Evolutionary conservation across 2,797 vertebrate genomes (phyloP).

Genomic region (Emys orbicularis): DNA sequence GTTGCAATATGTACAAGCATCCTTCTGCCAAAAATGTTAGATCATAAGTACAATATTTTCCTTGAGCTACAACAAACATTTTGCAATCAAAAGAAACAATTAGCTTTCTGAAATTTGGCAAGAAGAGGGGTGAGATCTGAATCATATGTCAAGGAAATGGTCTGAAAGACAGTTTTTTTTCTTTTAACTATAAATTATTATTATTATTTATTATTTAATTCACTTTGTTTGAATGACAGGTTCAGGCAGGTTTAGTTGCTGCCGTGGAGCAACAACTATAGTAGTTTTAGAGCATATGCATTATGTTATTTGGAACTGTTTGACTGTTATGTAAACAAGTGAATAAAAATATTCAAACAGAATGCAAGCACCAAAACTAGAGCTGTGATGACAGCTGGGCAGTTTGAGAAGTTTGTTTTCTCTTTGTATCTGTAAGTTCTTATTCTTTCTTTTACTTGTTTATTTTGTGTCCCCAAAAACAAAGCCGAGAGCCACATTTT

Average conservation of each 20-base stretch:
- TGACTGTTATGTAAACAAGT: conserved; percentile 7
- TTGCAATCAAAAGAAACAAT: neutral
- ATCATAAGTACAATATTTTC: neutral
- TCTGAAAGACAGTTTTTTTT: neutral
- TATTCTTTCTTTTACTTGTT: neutral
- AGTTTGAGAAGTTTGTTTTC: conserved; percentile 8
- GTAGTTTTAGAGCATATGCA: neutral
- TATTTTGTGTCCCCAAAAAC: neutral
- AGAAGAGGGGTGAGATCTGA: neutral
- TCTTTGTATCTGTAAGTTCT: neutral
- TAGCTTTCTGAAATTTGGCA: neutral
- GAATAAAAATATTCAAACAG: conserved; percentile 44
- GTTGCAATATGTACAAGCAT: neutral
- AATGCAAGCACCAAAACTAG: neutral
- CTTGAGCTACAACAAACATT: neutral
- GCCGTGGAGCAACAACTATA: neutral
- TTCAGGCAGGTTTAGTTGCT: neutral
- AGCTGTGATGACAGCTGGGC: conserved; percentile 23
- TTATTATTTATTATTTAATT: neutral
- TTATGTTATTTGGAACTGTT: conserved; percentile 33
- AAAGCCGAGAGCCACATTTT: neutral
- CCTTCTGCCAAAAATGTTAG: neutral
- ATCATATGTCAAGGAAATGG: neutral
- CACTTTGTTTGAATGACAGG: neutral
- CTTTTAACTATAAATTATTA: neutral